phyloP scores from a whole-genome alignment of 2,113 vertebrate species.

The Erinaceus europaeus region DNA sequence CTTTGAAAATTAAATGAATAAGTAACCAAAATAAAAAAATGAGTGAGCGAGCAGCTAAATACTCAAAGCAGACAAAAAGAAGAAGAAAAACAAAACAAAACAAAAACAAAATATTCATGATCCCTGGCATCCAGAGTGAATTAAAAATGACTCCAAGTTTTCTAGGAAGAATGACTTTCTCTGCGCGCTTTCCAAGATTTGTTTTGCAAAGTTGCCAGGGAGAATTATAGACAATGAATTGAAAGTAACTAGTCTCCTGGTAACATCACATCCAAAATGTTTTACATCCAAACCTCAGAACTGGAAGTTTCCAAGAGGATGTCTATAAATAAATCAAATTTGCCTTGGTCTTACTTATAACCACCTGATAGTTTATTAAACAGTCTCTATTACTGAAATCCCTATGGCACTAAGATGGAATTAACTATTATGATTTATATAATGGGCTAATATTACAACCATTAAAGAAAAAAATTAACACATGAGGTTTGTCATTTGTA shows the following conservation, averaged over 20 bases:
- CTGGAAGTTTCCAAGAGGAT: slow-evolving; percentile 29
- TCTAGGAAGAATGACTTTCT: slow-evolving; percentile 80
- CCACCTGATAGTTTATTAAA: slow-evolving; percentile 64
- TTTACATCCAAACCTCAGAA: slow-evolving; percentile 57
- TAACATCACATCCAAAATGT: slow-evolving; percentile 80
- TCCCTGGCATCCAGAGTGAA: slow-evolving; percentile 48
- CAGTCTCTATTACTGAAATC: slow-evolving; percentile 65
- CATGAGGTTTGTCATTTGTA: slow-evolving; percentile 70
- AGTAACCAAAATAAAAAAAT: not conserved
- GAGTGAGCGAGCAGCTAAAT: not conserved
- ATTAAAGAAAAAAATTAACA: slow-evolving; percentile 55
- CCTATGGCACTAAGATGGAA: slow-evolving; percentile 60
- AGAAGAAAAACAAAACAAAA: slow-evolving; percentile 29
- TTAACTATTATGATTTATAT: slow-evolving; percentile 55
- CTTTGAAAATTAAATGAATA: slow-evolving; percentile 7
- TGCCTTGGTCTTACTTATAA: slow-evolving; percentile 60
- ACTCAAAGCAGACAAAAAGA: not conserved
- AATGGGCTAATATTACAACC: slow-evolving; percentile 54
- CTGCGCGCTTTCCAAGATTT: slow-evolving; percentile 79
- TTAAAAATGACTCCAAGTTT: slow-evolving; percentile 65
- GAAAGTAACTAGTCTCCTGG: slow-evolving; percentile 75
- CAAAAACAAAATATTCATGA: slow-evolving; percentile 28
- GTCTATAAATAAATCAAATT: slow-evolving; percentile 60
- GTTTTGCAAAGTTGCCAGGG: slow-evolving; percentile 83
- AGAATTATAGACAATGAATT: slow-evolving; percentile 80